Evolutionary conservation across 2,113 vertebrate species (phyloP).

Genomic region (Felis catus): F.catus_Fca126_mat1.0 CM031412.1:21999001-21999500

Average conservation of each 20-base stretch:
- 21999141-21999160: too few relatives aligned
- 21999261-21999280: too few relatives aligned
- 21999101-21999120: not conserved
- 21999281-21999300: too few relatives aligned
- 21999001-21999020: too few relatives aligned
- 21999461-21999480: conserved; percentile 1
- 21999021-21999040: not conserved
- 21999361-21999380: not conserved
- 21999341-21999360: not conserved
- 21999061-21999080: not conserved
- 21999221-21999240: too few relatives aligned
- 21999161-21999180: too few relatives aligned
- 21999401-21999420: not conserved
- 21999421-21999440: not conserved
- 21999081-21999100: not conserved
- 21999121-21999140: not conserved
- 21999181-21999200: too few relatives aligned
- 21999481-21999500: conserved; percentile 1
- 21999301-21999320: too few relatives aligned
- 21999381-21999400: not conserved
- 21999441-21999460: not conserved
- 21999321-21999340: not conserved
- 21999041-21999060: not conserved
- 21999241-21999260: too few relatives aligned
- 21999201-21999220: too few relatives aligned